These are phyloP conservation scores for Netelia fuscicornis DNA, from an alignment of 2,888 invertebrate species.

Conservation along the genomic window DNA sequence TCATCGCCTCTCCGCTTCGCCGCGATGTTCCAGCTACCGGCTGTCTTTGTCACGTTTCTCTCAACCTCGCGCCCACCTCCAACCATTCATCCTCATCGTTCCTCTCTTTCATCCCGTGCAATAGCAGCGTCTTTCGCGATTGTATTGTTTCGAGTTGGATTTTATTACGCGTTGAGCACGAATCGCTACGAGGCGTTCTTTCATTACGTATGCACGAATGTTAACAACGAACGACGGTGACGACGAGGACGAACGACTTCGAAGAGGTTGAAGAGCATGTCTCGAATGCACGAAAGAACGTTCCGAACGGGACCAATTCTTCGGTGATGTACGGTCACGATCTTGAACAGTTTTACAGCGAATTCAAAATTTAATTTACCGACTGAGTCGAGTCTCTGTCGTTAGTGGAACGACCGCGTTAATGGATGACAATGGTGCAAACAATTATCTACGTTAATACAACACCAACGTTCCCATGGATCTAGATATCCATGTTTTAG, in stretches of 20 bases:
- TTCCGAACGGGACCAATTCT: neutral
- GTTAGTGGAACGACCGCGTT: too few relatives aligned
- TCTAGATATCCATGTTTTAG: neutral
- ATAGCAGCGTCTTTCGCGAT: slow-evolving; percentile 31
- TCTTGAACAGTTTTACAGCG: too few relatives aligned
- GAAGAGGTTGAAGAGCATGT: neutral
- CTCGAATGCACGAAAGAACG: neutral
- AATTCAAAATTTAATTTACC: too few relatives aligned
- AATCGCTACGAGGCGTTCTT: slow-evolving; percentile 56
- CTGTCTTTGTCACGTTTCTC: slow-evolving; percentile 59
- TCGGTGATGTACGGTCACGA: too few relatives aligned
- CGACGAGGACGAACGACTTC: neutral
- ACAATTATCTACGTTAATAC: neutral
- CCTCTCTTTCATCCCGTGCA: slow-evolving; percentile 17
- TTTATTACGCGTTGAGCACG: slow-evolving; percentile 74
- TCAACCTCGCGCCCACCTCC: slow-evolving; percentile 1
- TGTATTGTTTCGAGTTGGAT: slow-evolving; percentile 71
- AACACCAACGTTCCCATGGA: neutral
- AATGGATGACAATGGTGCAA: neutral
- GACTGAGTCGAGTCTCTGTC: too few relatives aligned
- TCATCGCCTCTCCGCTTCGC: slow-evolving; percentile 46
- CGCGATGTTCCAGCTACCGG: slow-evolving; percentile 49
- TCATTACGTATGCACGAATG: neutral
- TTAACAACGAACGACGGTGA: neutral
- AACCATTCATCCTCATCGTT: slow-evolving; percentile 23